phyloP scores from a whole-genome alignment of 2,888 invertebrate genomes.

The Noctua janthina region DNA sequence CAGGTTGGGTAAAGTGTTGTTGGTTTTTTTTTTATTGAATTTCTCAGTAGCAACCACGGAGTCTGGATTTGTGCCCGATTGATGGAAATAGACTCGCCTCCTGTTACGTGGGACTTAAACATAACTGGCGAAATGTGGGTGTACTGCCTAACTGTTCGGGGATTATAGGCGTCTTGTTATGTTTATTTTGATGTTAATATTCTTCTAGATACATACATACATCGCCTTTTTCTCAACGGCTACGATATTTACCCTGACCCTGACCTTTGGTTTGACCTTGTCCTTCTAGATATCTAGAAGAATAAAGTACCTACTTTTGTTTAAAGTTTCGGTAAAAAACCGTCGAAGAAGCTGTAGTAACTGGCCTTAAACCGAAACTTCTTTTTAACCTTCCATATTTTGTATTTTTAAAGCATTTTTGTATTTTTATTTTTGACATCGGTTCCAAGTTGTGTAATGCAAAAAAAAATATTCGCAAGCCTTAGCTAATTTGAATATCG shows the following conservation, averaged over 20 bases:
- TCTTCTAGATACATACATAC: not conserved
- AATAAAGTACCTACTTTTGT: not conserved
- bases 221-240: too few species aligned
- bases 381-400: not conserved
- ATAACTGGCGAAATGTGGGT: too few species aligned
- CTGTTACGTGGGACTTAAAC: too few species aligned
- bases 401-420: not conserved
- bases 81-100: too few species aligned
- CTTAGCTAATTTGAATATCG: not conserved
- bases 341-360: not conserved
- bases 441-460: not conserved
- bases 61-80: too few species aligned
- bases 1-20: too few species aligned
- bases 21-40: too few species aligned
- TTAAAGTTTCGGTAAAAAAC: not conserved
- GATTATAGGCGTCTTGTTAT: too few species aligned
- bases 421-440: not conserved
- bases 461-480: not conserved
- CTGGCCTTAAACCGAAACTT: not conserved
- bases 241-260: not conserved
- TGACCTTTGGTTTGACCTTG: not conserved
- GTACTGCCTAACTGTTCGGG: too few species aligned
- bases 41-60: too few species aligned
- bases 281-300: not conserved
- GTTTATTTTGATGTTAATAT: not conserved